Percentiles rank a stretch among this genome's conserved stretches.
These are phyloP conservation scores for Cossypha caffra DNA, from an alignment of 2,797 vertebrate species.

Conservation along the genomic window DNA sequence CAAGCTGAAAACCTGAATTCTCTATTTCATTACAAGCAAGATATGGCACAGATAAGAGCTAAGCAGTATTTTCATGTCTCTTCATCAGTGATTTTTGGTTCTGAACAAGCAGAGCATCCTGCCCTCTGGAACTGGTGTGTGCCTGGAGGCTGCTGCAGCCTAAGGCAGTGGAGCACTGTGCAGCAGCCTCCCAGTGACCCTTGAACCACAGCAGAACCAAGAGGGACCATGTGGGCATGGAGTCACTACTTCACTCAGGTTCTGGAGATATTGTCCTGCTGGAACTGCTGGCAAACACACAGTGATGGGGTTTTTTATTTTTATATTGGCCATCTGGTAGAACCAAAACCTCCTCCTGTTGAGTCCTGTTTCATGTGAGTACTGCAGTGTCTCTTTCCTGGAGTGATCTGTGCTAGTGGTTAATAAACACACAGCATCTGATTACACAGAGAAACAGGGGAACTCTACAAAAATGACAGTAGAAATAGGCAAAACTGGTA, in stretches of 20 bases:
- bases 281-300: neutral
- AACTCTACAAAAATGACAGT: neutral
- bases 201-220: neutral
- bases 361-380: neutral
- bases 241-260: neutral
- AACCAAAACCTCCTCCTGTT: neutral
- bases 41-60: neutral
- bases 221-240: neutral
- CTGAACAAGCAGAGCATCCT: neutral
- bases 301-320: neutral
- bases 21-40: neutral
- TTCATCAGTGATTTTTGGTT: neutral
- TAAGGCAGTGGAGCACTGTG: neutral
- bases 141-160: neutral
- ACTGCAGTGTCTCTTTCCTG: neutral
- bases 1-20: neutral
- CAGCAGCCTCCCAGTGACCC: neutral
- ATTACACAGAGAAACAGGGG: neutral
- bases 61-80: neutral
- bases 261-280: neutral
- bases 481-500: neutral
- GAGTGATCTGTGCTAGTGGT: neutral
- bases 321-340: neutral
- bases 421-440: neutral
- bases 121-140: neutral